Percentiles rank a stretch among this genome's conserved stretches.
Evolutionary conservation across 1,140 invertebrate genomes (phyloP).

Genomic region (Aleiodes sp.): DNA sequence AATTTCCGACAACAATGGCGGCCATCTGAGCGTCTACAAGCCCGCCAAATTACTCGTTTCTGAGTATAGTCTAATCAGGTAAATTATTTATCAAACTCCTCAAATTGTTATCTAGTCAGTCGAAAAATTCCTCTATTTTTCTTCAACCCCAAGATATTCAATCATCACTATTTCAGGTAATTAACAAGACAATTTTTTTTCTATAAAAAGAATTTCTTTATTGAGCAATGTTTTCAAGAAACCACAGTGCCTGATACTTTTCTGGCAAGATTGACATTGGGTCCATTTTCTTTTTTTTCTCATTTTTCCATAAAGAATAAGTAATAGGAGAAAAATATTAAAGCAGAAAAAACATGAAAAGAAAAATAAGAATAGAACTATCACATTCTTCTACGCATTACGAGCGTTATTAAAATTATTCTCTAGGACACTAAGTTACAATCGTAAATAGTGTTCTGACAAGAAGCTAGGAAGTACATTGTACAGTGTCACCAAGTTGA

Average conservation of each 20-base stretch:
- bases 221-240: slow-evolving; percentile 44
- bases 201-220: slow-evolving; percentile 44
- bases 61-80: no score
- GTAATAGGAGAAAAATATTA: slow-evolving; percentile 32
- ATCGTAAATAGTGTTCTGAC: not conserved
- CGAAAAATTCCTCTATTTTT: no score
- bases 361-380: slow-evolving; percentile 24
- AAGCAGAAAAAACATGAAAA: slow-evolving; percentile 14
- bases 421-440: slow-evolving; percentile 15
- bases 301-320: not conserved
- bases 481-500: slow-evolving; percentile 2
- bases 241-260: slow-evolving; percentile 33
- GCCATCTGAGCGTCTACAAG: no score
- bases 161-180: not conserved
- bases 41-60: no score
- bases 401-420: slow-evolving; percentile 23
- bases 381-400: slow-evolving; percentile 32
- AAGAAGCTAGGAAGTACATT: not conserved
- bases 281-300: no score
- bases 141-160: no score
- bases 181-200: slow-evolving; percentile 19
- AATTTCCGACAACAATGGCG: no score
- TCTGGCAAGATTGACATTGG: slow-evolving; percentile 44
- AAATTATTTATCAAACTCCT: no score
- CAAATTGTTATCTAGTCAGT: no score